Percentiles rank a stretch among this genome's conserved stretches.
Evolutionary conservation across 2,797 vertebrate species (phyloP).

Genomic region (Zalophus californianus): DNA sequence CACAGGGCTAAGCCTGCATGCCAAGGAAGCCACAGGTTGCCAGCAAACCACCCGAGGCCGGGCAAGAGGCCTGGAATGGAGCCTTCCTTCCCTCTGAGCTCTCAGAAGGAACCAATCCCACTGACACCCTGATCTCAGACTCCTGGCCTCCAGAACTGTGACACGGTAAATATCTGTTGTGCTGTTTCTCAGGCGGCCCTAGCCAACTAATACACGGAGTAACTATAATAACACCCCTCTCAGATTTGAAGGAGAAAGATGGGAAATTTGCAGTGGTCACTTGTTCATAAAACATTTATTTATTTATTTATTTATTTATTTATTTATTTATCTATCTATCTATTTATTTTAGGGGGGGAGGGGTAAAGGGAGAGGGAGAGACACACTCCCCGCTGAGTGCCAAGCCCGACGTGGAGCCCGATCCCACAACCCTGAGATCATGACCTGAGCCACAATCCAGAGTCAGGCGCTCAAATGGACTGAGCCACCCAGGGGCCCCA

Average conservation of each 20-base stretch:
- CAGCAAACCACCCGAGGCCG: background rate
- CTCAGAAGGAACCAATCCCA: background rate
- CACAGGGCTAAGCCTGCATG: background rate
- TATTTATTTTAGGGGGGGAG: background rate
- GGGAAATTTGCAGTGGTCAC: background rate
- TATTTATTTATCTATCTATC: too few species aligned
- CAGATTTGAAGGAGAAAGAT: background rate
- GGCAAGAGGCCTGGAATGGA: background rate
- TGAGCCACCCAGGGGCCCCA: background rate
- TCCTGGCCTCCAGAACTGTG: background rate
- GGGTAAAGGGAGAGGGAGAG: background rate
- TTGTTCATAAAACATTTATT: background rate
- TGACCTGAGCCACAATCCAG: background rate
- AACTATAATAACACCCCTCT: background rate
- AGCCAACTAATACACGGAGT: background rate
- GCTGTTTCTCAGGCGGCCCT: background rate
- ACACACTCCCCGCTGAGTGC: background rate
- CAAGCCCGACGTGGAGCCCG: background rate
- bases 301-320: too few species aligned
- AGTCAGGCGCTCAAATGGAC: background rate
- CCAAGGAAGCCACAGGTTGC: background rate
- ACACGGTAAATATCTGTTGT: background rate
- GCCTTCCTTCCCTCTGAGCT: background rate
- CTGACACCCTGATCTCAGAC: background rate
- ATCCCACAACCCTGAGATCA: background rate